These are phyloP conservation scores for Trichogramma dendrolimi DNA, from an alignment of 2,888 invertebrate genomes.

Conservation along the genomic window DNA sequence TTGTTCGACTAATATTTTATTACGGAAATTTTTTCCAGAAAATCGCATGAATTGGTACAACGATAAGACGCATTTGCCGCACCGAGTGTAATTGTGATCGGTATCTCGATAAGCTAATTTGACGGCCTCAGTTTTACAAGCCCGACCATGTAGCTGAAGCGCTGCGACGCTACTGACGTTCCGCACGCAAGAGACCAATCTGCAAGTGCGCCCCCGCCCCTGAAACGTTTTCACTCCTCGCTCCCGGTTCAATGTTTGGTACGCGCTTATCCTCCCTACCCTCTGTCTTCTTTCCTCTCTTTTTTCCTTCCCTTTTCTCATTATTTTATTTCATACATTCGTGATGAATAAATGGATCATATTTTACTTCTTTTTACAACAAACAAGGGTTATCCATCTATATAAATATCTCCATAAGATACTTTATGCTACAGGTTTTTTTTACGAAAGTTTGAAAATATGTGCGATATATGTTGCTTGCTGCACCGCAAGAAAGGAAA, in stretches of 20 bases:
- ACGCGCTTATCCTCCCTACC: not conserved
- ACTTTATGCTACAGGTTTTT: too few species aligned
- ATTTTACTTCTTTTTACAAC: too few species aligned
- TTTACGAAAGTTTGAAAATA: too few species aligned
- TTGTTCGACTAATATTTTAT: too few species aligned
- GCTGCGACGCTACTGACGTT: constrained; percentile 43
- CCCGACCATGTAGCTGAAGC: constrained; percentile 38
- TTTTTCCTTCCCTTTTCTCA: not conserved
- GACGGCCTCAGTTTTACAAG: not conserved
- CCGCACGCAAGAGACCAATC: constrained; percentile 39
- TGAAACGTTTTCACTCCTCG: constrained; percentile 30
- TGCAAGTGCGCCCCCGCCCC: constrained; percentile 37
- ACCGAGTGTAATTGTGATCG: not conserved
- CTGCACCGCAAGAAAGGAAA: not conserved
- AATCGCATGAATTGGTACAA: not conserved
- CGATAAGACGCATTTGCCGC: not conserved
- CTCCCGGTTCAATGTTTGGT: constrained; percentile 4
- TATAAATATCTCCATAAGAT: too few species aligned
- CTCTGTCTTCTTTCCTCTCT: not conserved
- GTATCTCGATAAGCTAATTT: constrained; percentile 9
- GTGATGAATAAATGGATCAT: too few species aligned
- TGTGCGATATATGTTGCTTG: too few species aligned
- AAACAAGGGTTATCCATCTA: too few species aligned
- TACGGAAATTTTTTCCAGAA: too few species aligned
- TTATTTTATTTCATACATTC: not conserved